Conservation (phyloP, 2,113 vertebrate species). For the Laticauda laticaudata region DNA sequence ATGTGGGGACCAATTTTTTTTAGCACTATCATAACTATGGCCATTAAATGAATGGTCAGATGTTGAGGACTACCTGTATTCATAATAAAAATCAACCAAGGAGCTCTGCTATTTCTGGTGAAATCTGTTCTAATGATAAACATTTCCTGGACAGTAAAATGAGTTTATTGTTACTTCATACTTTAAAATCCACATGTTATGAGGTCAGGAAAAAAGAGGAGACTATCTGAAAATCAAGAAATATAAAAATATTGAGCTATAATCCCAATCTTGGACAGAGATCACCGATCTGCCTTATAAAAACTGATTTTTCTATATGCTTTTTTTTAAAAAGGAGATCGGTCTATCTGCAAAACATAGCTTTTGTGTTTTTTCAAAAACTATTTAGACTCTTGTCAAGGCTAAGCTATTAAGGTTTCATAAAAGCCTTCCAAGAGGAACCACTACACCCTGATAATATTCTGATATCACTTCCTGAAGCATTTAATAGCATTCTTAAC, state of each 20-base stretch:
- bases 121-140: not conserved
- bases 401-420: conserved; percentile 38
- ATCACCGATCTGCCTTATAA: not conserved
- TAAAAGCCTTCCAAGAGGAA: conserved; percentile 66
- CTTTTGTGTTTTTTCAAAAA: conserved; percentile 33
- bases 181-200: not conserved
- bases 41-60: not conserved
- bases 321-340: not conserved
- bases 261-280: not conserved
- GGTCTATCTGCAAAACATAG: not conserved
- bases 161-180: not conserved
- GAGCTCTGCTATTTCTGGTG: not conserved
- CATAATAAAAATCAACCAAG: not conserved
- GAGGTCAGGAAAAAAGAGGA: too few species aligned
- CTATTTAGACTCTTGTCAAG: conserved; percentile 1
- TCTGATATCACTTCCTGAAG: conserved; percentile 81
- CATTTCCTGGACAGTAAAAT: not conserved
- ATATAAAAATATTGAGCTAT: not conserved
- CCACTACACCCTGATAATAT: conserved; percentile 82
- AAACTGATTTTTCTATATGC: not conserved
- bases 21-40: not conserved
- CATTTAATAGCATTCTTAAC: conserved; percentile 56
- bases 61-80: not conserved
- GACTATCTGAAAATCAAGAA: not conserved
- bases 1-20: not conserved